Conservation (phyloP, 2,888 invertebrate species). For the Macrosiphum euphorbiae region DNA sequence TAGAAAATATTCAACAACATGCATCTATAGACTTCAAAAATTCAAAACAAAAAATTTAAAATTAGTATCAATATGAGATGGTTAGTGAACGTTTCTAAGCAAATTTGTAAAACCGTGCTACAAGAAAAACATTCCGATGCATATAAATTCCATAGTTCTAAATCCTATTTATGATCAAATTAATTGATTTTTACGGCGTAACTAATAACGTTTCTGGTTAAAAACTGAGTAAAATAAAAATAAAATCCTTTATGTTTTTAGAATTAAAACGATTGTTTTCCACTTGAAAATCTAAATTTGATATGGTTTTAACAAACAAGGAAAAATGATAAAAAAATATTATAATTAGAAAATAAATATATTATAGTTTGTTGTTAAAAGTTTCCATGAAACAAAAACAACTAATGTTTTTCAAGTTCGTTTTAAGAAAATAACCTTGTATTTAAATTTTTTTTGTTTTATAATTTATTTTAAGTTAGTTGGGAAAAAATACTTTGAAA, state of each 20-base stretch:
- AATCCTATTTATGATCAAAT: neutral
- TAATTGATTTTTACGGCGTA: neutral
- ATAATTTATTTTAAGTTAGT: conserved; percentile 6
- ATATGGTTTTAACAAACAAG: neutral
- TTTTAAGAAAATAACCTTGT: conserved; percentile 23
- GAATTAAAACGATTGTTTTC: neutral
- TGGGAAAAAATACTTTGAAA: conserved; percentile 10
- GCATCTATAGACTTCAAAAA: neutral
- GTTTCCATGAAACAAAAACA: neutral
- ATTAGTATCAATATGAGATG: neutral
- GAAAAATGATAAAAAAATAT: neutral
- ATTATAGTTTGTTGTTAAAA: neutral
- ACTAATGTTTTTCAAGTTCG: neutral
- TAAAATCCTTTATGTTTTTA: neutral
- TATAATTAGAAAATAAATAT: conserved; percentile 3
- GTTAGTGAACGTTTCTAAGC: neutral
- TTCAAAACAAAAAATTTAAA: neutral
- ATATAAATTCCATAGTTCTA: too few relatives aligned
- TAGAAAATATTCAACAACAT: neutral
- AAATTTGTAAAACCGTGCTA: neutral
- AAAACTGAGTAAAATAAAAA: neutral
- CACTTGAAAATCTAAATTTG: neutral
- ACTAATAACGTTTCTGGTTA: neutral
- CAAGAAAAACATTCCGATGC: neutral
- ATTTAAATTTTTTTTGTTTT: neutral